phyloP scores from a whole-genome alignment of 2,113 vertebrate species.

The Phaethon lepturus region DNA sequence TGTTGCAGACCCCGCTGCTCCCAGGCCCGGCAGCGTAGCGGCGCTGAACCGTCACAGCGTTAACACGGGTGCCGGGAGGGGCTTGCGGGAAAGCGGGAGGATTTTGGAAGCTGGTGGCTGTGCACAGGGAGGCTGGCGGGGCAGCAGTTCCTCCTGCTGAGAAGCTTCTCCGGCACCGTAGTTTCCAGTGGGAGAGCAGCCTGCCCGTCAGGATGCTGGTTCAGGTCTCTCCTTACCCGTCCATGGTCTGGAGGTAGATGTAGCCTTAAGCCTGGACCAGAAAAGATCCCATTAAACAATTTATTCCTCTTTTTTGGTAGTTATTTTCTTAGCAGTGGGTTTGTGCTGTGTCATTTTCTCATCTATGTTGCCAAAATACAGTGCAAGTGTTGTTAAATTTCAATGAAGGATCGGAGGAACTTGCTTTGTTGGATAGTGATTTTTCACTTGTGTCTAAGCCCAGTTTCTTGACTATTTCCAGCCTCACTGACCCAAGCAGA shows the following conservation, averaged over 20 bases:
- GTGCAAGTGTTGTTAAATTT: not conserved
- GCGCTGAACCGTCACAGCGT: not conserved
- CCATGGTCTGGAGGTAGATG: not conserved
- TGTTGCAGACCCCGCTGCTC: not conserved
- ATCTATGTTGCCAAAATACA: not conserved
- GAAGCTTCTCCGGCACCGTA: not conserved
- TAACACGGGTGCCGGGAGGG: not conserved
- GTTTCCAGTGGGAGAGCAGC: not conserved
- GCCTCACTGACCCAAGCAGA: not conserved
- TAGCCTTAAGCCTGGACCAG: not conserved
- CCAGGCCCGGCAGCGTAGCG: rapidly evolving
- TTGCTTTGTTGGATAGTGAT: not conserved
- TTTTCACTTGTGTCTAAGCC: not conserved
- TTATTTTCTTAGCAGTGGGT: not conserved
- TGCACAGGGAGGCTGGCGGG: rapidly evolving
- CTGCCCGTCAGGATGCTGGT: rapidly evolving
- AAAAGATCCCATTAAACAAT: not conserved
- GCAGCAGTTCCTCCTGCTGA: not conserved
- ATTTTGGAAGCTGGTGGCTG: not conserved
- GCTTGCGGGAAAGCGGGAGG: not conserved
- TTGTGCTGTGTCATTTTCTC: not conserved
- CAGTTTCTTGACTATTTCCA: not conserved
- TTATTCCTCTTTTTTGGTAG: not conserved
- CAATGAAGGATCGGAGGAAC: not conserved
- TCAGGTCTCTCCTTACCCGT: not conserved